Evolutionary conservation across 2,113 vertebrate species (phyloP), one percentile per base, ranked within the genome.

Genomic region (Mesocricetus auratus): DNA sequence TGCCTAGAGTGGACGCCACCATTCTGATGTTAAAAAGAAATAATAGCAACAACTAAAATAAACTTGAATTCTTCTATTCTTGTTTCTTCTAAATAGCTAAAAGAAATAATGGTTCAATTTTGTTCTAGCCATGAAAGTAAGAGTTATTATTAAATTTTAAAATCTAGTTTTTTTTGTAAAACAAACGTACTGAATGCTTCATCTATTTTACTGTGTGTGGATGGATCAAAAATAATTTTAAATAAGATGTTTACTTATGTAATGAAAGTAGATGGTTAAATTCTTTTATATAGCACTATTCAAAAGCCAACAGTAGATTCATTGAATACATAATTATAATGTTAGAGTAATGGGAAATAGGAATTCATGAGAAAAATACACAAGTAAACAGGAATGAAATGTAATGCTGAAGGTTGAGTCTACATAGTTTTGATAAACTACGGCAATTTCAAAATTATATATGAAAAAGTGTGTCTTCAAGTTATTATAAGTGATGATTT

Each of bases 21-120:
- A 96, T 96, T 96, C 91, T 97, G 92, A 91, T 62, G 56, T 98
- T 97, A 87, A 96, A 97, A 98, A 96, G 53, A 64, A 95, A 77
- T 39, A 60, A 45, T 3, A 89, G 13, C 22, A 93, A 22, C 79
- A 82, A 75, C 16, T 74, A 60, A 87, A 96, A 58, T 42, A 71
- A 98, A 98, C 95, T 92, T 86, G 7, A 96, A 96, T 93, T 95
- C 96, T 64, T 82, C 31, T 50, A 66, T 22, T 33, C 42, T 66
- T 86, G 29, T 96, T 91, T 98, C 97, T 97, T 97, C 96, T 88
- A 94, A 96, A 97, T 47, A 97, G 94, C 75, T 97, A 98, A 98
- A 98, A 97, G 96, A 97, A 98, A 98, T 98, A 98, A 98, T 98
- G 91, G 94, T 93, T 96, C 42, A 22, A 50, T 87, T 93, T 94